Base-by-base conservation (phyloP, 2,797 vertebrate species). In the Arrhamphus sclerolepis region DNA sequence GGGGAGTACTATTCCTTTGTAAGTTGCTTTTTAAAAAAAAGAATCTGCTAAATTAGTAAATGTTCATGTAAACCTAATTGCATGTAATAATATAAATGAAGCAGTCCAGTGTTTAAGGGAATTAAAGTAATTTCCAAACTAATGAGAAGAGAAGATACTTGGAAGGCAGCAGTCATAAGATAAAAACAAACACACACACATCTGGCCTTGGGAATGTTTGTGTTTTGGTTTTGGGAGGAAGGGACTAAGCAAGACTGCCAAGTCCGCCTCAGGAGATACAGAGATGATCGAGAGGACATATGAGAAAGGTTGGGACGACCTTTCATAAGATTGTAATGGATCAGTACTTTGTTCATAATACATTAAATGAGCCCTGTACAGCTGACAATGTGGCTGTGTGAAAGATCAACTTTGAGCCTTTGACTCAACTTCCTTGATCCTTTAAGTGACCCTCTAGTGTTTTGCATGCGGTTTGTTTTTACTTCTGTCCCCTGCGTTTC, bases 221-320 rank as follows among this genome's bases (percentile, higher is more conserved):
- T 72, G 13, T 8, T n/a, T 77, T 74, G 72, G 79, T 69, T 82
- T 78, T 57, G 59, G 46, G 58, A 63, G 52, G 39, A 46, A 61
- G 53, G 74, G 75, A 84, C 81, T 73, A 80, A 38, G 34, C 13
- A 38, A 51, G 66, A 72, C 66, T 41, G 70, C 59, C 19, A 59
- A 76, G 48, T 67, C 51, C 80, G 66, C 73, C 80, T 22, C 17
- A 48, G 50, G 78, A 75, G 58, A 58, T 42, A 61, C 46, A 62
- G 59, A 72, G 66, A 71, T 68, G 34, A 52, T 82, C 77, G 75
- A 41, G 39, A 66, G 56, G 62, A 72, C 41, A 28, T 34, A 47
- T 79, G 54, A 49, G 47, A 44, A 54, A 66, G 56, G 68, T 82
- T 56, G 53, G 56, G 40, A 85, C 72, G 61, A 70, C 60, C 70